These are phyloP conservation scores for Cepaea hortensis DNA, from an alignment of 2,888 invertebrate genomes.

Conservation along the genomic window DNA sequence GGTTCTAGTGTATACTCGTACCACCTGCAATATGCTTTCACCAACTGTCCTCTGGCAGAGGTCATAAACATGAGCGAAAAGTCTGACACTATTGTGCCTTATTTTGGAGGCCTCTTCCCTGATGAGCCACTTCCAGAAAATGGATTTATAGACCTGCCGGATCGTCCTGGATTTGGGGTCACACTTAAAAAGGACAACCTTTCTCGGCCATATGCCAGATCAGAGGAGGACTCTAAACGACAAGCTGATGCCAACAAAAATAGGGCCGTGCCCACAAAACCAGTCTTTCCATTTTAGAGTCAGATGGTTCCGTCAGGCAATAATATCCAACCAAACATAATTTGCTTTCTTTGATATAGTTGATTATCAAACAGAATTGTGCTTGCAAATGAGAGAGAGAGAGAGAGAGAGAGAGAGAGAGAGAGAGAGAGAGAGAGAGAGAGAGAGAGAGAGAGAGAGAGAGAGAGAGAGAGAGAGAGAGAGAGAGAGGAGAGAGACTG, in stretches of 20 bases:
- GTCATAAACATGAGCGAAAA: slow-evolving; percentile 71
- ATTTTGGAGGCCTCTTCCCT: slow-evolving; percentile 71
- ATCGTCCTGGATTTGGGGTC: slow-evolving; percentile 72
- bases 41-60: slow-evolving; percentile 73
- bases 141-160: slow-evolving; percentile 72
- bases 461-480: too few species aligned
- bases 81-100: slow-evolving; percentile 68
- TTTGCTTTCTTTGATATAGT: too few species aligned
- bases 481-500: too few species aligned
- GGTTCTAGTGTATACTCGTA: slow-evolving; percentile 74
- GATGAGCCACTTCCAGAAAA: slow-evolving; percentile 72
- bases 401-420: too few species aligned
- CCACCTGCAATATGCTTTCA: slow-evolving; percentile 73
- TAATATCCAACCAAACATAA: too few species aligned
- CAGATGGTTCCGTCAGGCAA: too few species aligned
- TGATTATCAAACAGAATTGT: too few species aligned
- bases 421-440: too few species aligned
- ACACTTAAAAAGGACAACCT: slow-evolving; percentile 65
- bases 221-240: slow-evolving; percentile 59
- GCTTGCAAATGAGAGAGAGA: too few species aligned
- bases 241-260: slow-evolving; percentile 65
- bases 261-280: slow-evolving; percentile 56
- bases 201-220: slow-evolving; percentile 65
- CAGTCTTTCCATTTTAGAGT: slow-evolving; percentile 63
- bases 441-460: too few species aligned